phyloP scores from a whole-genome alignment of 53 echinoderm and acorn worm genomes.

The Stichopus horrens region DNA sequence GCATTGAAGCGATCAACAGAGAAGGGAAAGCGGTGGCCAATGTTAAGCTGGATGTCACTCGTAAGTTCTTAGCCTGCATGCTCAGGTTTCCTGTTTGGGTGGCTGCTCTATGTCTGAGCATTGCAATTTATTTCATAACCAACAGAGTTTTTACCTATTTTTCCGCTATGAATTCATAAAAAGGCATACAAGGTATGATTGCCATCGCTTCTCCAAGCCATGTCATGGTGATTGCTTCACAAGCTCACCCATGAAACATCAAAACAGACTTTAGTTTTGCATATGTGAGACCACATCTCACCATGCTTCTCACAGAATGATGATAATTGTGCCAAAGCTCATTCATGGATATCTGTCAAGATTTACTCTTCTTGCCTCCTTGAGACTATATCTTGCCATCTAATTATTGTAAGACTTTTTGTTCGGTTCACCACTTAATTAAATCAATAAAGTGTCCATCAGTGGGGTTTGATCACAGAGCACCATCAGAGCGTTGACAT shows the following conservation, averaged over 20 bases:
- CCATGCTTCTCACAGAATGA: too few species aligned
- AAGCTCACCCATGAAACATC: neutral
- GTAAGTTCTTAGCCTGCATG: conserved; percentile 63
- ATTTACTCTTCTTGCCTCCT: too few species aligned
- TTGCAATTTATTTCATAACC: neutral
- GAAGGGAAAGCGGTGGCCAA: conserved; percentile 76
- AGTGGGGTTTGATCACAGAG: too few species aligned
- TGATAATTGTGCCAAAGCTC: too few species aligned
- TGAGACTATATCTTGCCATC: too few species aligned
- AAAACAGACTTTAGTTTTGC: too few species aligned
- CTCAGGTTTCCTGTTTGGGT: neutral
- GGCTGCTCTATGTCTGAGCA: neutral
- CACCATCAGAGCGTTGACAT: too few species aligned
- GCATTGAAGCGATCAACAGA: conserved; percentile 85
- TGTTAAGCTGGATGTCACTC: conserved; percentile 86
- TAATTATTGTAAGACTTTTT: too few species aligned
- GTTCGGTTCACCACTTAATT: too few species aligned
- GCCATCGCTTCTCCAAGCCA: neutral
- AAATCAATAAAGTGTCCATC: too few species aligned
- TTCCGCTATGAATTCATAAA: neutral
- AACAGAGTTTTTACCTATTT: neutral
- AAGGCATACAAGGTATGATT: neutral
- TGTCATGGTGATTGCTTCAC: neutral
- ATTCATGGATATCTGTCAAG: too few species aligned
- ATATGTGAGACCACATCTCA: too few species aligned